phyloP scores from a whole-genome alignment of 2,113 vertebrate genomes.

The Pipra filicauda region DNA sequence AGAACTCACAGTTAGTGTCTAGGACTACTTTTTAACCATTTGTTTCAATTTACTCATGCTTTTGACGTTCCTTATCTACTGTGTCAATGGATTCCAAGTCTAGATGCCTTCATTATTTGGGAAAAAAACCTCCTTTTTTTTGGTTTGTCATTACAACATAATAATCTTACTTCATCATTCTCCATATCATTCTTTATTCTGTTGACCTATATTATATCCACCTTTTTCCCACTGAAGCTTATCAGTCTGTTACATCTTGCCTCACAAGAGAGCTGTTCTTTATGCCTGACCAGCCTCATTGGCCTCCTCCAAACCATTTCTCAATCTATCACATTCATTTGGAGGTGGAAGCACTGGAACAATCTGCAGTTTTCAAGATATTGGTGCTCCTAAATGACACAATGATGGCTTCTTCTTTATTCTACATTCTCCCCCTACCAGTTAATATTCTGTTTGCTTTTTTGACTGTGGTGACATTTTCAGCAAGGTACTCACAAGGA shows the following conservation, averaged over 20 bases:
- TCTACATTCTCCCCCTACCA: not conserved
- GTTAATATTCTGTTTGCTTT: not conserved
- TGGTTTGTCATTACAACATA: not conserved
- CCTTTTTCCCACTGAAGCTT: not conserved
- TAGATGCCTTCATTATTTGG: not conserved
- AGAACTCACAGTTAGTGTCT: not conserved
- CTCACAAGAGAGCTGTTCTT: not conserved
- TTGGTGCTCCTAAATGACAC: not conserved
- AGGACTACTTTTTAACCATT: not conserved
- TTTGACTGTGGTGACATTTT: not conserved
- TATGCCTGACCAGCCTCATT: not conserved
- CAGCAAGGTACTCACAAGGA: not conserved
- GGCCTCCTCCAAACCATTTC: not conserved
- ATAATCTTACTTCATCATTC: not conserved
- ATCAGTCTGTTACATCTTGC: not conserved
- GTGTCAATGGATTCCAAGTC: not conserved
- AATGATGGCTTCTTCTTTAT: not conserved
- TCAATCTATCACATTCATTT: not conserved
- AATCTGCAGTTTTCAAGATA: not conserved
- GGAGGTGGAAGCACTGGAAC: not conserved
- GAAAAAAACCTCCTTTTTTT: not conserved
- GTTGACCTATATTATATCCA: not conserved
- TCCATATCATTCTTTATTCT: not conserved
- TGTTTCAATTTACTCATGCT: not conserved
- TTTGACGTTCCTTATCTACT: not conserved